Evolutionary conservation across 2,797 vertebrate genomes (phyloP).

Genomic region (Phataginus tricuspis): DNA sequence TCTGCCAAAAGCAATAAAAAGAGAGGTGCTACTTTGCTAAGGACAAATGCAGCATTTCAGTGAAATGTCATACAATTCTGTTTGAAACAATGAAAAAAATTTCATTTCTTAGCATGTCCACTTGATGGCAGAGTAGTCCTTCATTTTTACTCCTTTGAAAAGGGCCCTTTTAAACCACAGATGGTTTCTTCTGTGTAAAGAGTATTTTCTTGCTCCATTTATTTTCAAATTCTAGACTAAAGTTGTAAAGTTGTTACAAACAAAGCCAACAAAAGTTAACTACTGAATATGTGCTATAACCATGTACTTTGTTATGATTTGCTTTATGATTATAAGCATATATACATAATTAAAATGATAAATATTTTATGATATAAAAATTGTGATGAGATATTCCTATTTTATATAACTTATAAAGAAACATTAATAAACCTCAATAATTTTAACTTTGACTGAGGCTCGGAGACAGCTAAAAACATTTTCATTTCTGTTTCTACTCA

Average conservation of each 20-base stretch:
- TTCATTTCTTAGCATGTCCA: slow-evolving; percentile 16
- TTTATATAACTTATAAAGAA: background rate
- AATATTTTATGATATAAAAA: background rate
- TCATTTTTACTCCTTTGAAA: background rate
- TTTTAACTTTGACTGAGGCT: background rate
- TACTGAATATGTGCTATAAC: background rate
- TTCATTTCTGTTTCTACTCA: slow-evolving; percentile 54
- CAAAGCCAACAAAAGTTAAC: background rate
- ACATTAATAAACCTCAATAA: background rate
- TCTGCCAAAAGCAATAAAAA: background rate
- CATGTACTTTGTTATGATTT: background rate
- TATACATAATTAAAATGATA: background rate
- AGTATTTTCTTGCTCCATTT: background rate
- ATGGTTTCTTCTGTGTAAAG: background rate
- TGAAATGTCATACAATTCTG: background rate
- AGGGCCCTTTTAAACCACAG: rapidly evolving
- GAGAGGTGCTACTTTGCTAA: background rate
- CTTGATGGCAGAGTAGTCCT: slow-evolving; percentile 56
- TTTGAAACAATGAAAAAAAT: background rate
- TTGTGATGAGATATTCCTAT: background rate
- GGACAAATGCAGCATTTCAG: background rate
- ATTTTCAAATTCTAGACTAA: background rate
- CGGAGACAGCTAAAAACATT: background rate
- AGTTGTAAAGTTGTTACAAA: background rate
- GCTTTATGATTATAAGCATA: background rate